phyloP scores from a whole-genome alignment of 2,888 invertebrate genomes.

The Orthosia gothica region DNA sequence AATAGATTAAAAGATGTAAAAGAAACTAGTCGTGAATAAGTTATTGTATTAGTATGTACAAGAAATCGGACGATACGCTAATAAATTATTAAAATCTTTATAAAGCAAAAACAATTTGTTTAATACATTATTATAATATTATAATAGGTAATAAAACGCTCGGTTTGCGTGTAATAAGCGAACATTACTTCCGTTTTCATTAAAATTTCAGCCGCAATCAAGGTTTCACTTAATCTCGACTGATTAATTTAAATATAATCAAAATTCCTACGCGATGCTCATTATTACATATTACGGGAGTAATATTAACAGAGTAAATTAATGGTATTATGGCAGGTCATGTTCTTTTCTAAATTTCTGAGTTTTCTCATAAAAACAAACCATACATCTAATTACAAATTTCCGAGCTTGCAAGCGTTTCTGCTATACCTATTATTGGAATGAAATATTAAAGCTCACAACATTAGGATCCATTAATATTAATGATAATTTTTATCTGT shows the following conservation, averaged over 20 bases:
- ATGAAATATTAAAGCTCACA: too few species aligned
- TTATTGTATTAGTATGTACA: background rate
- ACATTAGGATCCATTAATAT: too few species aligned
- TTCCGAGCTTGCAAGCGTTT: too few species aligned
- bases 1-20: background rate
- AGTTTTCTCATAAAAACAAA: background rate
- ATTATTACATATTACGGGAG: conserved; percentile 42
- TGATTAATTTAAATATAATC: conserved; percentile 53
- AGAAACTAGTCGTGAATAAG: background rate
- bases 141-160: too few species aligned
- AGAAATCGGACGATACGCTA: background rate
- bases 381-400: background rate
- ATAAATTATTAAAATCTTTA: background rate
- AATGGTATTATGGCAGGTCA: too few species aligned
- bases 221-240: conserved; percentile 58
- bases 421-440: too few species aligned
- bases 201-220: conserved; percentile 60
- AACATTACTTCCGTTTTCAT: conserved; percentile 53
- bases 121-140: conserved; percentile 11
- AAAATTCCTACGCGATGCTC: conserved; percentile 31
- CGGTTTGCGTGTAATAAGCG: conserved; percentile 24
- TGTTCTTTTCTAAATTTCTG: background rate
- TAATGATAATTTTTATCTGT: too few species aligned
- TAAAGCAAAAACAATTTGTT: background rate
- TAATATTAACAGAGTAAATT: conserved; percentile 25